Conservation (phyloP, 2,113 vertebrate genomes). For the Rhinoderma darwinii region DNA sequence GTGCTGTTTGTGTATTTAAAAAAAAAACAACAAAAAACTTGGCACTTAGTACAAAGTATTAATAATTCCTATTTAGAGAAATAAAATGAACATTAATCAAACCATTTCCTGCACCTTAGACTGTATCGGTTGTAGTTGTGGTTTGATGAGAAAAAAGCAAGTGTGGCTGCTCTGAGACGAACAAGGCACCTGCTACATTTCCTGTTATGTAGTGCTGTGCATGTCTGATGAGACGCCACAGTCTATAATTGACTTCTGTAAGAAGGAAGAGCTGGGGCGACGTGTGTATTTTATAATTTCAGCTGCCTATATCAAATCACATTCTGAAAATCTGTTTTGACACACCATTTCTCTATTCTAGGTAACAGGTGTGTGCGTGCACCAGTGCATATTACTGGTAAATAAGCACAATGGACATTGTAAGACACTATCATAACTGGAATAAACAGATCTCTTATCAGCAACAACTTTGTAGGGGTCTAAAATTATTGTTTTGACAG, state of each 20-base stretch:
- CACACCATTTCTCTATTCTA: conserved; percentile 1
- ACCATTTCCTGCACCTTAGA: background rate
- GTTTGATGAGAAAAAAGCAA: conserved; percentile 33
- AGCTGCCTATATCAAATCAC: conserved; percentile 27
- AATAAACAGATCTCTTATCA: background rate
- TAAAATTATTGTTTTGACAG: background rate
- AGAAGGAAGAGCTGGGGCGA: background rate
- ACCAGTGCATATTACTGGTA: background rate
- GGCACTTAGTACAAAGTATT: background rate
- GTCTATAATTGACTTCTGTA: conserved; percentile 21
- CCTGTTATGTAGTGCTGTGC: conserved; percentile 38
- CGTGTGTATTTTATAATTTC: conserved; percentile 30
- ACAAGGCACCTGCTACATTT: conserved; percentile 33
- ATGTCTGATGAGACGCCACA: conserved; percentile 32
- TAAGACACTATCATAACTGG: background rate
- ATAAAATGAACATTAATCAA: background rate
- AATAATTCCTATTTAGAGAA: background rate
- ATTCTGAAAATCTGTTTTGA: conserved; percentile 34
- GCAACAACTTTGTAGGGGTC: background rate
- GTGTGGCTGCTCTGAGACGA: background rate
- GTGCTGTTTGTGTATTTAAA: too few relatives aligned
- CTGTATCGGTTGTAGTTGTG: background rate
- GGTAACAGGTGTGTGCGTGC: conserved; percentile 13
- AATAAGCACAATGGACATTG: background rate
- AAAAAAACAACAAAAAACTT: background rate